Evolutionary conservation across 2,888 invertebrate genomes (phyloP).

Genomic region (Papilio protenor): DNA sequence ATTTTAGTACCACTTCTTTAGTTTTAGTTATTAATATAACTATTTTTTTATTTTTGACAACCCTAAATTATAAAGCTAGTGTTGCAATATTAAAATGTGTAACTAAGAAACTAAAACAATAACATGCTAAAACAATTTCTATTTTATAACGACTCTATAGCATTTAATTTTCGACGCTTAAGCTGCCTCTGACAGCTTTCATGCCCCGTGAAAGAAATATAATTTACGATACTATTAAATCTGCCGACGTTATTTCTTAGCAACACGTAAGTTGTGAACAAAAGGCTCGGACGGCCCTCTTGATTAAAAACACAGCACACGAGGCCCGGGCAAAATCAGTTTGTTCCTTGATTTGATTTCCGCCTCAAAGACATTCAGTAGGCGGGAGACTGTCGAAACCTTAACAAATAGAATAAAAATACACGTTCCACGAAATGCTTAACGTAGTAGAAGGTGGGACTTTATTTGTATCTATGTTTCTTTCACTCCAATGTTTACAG

Average conservation of each 20-base stretch:
- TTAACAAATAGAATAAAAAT: conserved; percentile 18
- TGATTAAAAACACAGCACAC: conserved; percentile 24
- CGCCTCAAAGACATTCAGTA: conserved; percentile 5
- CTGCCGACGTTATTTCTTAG: conserved; percentile 31
- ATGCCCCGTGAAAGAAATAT: conserved; percentile 34
- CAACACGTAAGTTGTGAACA: conserved; percentile 6
- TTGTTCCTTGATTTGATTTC: conserved; percentile 29
- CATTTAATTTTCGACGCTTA: conserved; percentile 31
- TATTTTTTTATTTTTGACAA: no score
- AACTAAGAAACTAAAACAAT: neutral
- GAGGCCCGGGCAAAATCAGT: conserved; percentile 18
- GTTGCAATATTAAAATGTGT: neutral
- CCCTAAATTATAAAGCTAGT: neutral
- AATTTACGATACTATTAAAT: conserved; percentile 32
- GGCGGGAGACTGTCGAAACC: conserved; percentile 14
- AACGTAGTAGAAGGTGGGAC: conserved; percentile 4
- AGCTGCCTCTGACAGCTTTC: conserved; percentile 29
- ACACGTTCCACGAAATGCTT: conserved; percentile 7
- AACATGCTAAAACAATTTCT: conserved; percentile 2
- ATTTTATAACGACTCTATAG: conserved; percentile 12
- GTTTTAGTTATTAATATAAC: no score
- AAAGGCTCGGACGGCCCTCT: conserved; percentile 11
- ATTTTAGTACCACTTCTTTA: no score
- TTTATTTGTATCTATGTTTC: neutral
- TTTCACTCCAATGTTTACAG: neutral